Base-by-base conservation (phyloP, 1,140 invertebrate species). In the Anthonomus grandis region DNA sequence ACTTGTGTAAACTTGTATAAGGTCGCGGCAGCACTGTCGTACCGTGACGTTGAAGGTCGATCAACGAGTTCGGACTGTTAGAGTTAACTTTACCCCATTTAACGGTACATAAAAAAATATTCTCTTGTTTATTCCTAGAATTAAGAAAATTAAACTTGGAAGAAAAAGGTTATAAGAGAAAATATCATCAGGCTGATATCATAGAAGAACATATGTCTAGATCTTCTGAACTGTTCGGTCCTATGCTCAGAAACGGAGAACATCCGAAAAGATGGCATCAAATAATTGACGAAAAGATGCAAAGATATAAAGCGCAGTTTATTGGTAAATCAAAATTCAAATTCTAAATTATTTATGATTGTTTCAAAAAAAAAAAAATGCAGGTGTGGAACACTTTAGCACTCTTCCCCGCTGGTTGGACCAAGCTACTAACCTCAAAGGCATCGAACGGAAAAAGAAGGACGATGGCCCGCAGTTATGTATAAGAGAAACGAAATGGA, bases 401-500 rank as follows among this genome's bases (percentile, higher is more conserved):
- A 69, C 66, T 34, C 52, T 70, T 23, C 71, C 70, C n/a, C 66
- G 38, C 6, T 70, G 67, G 66, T 54, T 76, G 10, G 50, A 71
- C 18, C 63, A 70, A 48, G 60, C 67, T 18, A 54, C 69, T 3
- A 64, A 66, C 13, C 48, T 59, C 8, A 46, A 31, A 39, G 45
- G 15, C 24, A 62, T 66, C 31, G 62, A 70, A 18, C 31, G 34
- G 22, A 44, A 39, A 31, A 24, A 13, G 9, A 19, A 1, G 25
- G 34, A n/a, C 3, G 36, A 47, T 42, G 44, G 64, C 4, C 64
- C 63, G 23, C 70, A 74, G 36, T 56, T 80, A 3, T 85, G 83
- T 62, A 70, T 79, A 31, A 72, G 78, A 21, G 76, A 81, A 65
- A 83, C 82, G 3, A 81, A 80, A 68, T 85, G 81, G 82, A 82